Base-by-base conservation (phyloP, 2,113 vertebrate genomes). In the Puma concolor region DNA sequence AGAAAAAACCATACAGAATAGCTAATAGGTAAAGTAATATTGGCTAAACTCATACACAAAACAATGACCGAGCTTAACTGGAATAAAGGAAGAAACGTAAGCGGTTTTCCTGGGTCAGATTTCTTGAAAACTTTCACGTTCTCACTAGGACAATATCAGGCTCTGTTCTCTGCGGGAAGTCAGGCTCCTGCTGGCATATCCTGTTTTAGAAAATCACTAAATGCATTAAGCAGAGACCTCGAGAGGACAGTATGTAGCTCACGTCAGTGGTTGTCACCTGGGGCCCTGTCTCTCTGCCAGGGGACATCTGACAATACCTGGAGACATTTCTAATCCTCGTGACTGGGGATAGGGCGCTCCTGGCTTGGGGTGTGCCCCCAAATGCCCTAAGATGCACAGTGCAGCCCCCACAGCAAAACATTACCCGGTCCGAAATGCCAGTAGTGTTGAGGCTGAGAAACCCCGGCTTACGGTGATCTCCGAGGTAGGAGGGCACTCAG, bases 1-100 rank as follows among this genome's bases (percentile, higher is more conserved):
- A 21, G 41, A 86, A 21, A 76, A 92, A 96, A 76, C 80, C 11
- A 25, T 41, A 66, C 57, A 54, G 44, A 76, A 54, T n/a, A 85
- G 38, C 44, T 25, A 21, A 76, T 38, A 60, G 29, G 41, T 41
- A 76, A 82, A 54, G 12, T 21, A 57, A 69, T 27, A 27, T 84
- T 36, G 64, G 41, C 71, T 85, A 57, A 89, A 48, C 38, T 82
- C 72, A 50, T 14, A 9, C 6, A 6, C 44, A 76, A 69, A 77
- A 41, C 6, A 69, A 27, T 7, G 11, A 48, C 2, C 4, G 4
- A 36, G 33, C 38, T 52, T 76, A 57, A 41, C 7, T 57, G 41
- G 36, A 88, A 94, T 52, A 50, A 66, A 64, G 50, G 64, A 33
- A 74, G 16, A 67, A 88, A 88, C 69, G n/a, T 33, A 19, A 31